Conservation (phyloP, 2,888 invertebrate genomes). For the Coecobrya sp. region DNA sequence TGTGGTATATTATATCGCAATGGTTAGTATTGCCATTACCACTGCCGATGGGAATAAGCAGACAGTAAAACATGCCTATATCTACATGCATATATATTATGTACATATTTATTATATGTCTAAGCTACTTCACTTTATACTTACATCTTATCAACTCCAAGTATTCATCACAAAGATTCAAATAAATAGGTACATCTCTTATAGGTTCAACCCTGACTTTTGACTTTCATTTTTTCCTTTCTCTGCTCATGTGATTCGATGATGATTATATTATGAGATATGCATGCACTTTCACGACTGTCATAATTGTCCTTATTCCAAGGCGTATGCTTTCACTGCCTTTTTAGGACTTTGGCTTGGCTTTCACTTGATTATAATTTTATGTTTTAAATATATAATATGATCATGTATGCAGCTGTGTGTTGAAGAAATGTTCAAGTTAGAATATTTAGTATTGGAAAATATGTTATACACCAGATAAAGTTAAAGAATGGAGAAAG, state of each 20-base stretch:
- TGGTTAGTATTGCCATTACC: constrained; percentile 52
- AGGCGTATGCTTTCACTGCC: neutral
- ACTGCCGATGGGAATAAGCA: constrained; percentile 44
- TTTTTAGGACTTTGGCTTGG: no score
- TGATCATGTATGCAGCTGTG: no score
- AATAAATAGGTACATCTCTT: neutral
- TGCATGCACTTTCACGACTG: neutral
- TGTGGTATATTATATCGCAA: constrained; percentile 30
- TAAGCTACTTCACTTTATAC: neutral
- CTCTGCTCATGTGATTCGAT: neutral
- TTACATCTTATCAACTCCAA: neutral
- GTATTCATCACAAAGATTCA: neutral
- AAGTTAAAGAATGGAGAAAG: no score
- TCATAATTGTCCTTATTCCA: neutral
- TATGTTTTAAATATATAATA: no score
- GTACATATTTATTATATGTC: neutral
- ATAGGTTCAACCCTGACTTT: constrained; percentile 28
- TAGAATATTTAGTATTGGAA: neutral
- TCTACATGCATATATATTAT: neutral
- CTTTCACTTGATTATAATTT: no score
- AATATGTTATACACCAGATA: no score
- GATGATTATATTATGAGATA: neutral
- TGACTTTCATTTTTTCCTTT: neutral
- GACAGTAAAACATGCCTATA: neutral
- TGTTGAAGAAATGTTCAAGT: no score